Evolutionary conservation across 2,113 vertebrate species (phyloP), one percentile per base, ranked within the genome.

Genomic region (Pelecanoides urinatrix): DNA sequence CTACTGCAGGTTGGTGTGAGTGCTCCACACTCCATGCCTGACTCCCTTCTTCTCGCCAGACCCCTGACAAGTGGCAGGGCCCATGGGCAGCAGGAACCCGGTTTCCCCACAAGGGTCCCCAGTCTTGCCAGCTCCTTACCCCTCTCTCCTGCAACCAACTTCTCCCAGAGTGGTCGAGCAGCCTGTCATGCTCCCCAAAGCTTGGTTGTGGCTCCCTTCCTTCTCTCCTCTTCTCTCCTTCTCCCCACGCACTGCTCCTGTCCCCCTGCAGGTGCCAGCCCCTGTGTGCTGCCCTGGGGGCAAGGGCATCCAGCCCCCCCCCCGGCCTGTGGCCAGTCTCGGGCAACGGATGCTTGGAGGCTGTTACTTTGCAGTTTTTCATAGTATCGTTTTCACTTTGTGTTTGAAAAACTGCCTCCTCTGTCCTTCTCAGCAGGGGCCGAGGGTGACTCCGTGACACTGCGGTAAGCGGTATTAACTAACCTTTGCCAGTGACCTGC

Each of bases 401-500:
- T 82, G 30, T 75, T 68, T 79, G 63, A 84, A 86, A 91, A 94
- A 73, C 81, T 91, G 23, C 42, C 45, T 92, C 16, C 53, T 61
- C 59, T 86, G 77, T 42, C 53, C 49, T 88, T 76, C 49, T 91
- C 4, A 1, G 77, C 30, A 81, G 52, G 8, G 15, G 40, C 77
- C 1, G 9, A 93, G 44, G 58, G 58, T 0, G 0, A 82, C 34
- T 73, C 77, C 0, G 6, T 70, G 40, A 68, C 67, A 7, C 38
- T 87, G 95, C 1, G 32, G 66, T 58, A 61, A 87, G 30, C 38
- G 66, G 29, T 62, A 81, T 94, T 94, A 92, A 85, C 67, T 95
- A 95, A 95, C 89, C 92, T 97, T 95, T 97, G 94, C 32, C 34
- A 63, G 30, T 92, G 94, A 86, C 76, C 94, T 94, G 70, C 72